Base-by-base conservation (phyloP, 2,113 vertebrate species). In the Arothron firmamentum region DNA sequence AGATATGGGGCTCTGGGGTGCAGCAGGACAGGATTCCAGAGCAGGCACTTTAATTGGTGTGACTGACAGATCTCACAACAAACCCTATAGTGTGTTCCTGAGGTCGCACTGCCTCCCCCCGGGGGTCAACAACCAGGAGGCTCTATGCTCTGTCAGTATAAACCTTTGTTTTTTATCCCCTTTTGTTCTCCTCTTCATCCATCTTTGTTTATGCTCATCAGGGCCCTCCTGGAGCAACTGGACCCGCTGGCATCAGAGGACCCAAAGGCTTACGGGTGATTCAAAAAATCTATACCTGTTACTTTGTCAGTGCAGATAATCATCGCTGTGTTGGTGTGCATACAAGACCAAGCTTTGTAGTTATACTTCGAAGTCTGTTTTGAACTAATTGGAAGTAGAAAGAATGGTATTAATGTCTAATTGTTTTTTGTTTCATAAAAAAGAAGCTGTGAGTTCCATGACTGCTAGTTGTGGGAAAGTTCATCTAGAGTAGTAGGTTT, bases 231-330 rank as follows among this genome's bases (percentile, higher is more conserved):
- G 97, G 97, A 85, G 85, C 90, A 65, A 77, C 82, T 47, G 97
- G 97, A 46, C 85, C 90, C 0, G 82, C 85, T 19, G 96, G 97
- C 59, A 77, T 88, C 59, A 92, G 94, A 86, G 97, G 97, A 77
- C 18, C 89, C 17, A 98, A 98, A 81, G 97, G 97, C 71, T 92
- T 83, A 67, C 81, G 89, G 93, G 97, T 99, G 87, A 91, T 94
- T 74, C 34, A 23, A 34, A 48, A n/a, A 49, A 19, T 19, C n/a
- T 8, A 7, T 43, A 51, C 17, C 17, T 13, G 49, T 51, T 11
- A 10, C 19, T 12, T 15, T 23, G 11, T 21, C 11, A 5, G 20
- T 23, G 49, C 20, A 46, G 19, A 51, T 46, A 1, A 3, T 45
- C 43, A 6, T 6, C 3, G 49, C 49, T 5, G 13, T 51, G 49